Conservation (phyloP, 2,797 vertebrate species). For the Phrynocephalus forsythii region DNA sequence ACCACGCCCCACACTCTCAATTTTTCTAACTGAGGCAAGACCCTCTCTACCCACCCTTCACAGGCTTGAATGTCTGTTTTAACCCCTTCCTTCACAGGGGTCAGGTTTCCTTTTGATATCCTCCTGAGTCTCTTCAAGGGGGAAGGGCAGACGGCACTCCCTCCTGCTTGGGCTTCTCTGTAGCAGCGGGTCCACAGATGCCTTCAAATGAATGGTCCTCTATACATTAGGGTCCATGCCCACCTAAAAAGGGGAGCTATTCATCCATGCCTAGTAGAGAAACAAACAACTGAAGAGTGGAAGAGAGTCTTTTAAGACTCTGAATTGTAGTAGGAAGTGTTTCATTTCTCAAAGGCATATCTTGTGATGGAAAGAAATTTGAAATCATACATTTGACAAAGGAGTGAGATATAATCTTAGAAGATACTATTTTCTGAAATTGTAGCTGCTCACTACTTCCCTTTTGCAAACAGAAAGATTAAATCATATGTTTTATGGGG, state of each 20-base stretch:
- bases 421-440: background rate
- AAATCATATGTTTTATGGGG: background rate
- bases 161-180: too few species aligned
- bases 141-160: too few species aligned
- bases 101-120: too few species aligned
- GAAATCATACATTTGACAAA: background rate
- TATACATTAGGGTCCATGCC: background rate
- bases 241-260: background rate
- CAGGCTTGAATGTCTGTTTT: too few species aligned
- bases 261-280: too few species aligned
- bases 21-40: too few species aligned
- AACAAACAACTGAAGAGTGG: background rate
- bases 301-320: background rate
- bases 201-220: too few species aligned
- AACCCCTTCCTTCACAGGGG: too few species aligned
- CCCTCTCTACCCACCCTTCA: too few species aligned
- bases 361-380: accelerated
- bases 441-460: conserved; percentile 7
- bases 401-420: conserved; percentile 25
- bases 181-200: too few species aligned
- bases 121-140: too few species aligned
- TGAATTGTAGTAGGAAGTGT: background rate
- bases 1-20: too few species aligned
- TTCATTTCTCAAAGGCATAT: background rate
- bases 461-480: background rate